These are phyloP conservation scores for Bradypus variegatus DNA, from an alignment of 2,797 vertebrate genomes.

Conservation along the genomic window DNA sequence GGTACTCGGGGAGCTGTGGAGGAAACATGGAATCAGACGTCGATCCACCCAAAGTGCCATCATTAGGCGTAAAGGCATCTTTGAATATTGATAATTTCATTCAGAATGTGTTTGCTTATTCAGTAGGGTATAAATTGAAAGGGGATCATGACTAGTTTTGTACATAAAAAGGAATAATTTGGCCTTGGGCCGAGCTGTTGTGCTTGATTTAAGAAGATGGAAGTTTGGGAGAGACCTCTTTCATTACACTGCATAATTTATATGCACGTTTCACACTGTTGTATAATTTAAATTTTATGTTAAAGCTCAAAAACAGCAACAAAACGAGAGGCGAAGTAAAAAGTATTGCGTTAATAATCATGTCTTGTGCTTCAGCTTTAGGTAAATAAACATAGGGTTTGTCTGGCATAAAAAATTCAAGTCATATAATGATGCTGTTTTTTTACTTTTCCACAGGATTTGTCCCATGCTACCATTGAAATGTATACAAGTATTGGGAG, in stretches of 20 bases:
- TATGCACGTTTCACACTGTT: background rate
- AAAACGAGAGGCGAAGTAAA: background rate
- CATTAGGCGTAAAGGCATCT: background rate
- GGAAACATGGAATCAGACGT: background rate
- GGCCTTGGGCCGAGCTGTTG: background rate
- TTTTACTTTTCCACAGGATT: constrained; percentile 77
- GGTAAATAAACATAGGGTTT: background rate
- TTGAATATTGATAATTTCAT: background rate
- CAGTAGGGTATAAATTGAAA: background rate
- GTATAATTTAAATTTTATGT: background rate
- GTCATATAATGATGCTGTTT: background rate
- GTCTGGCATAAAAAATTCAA: background rate
- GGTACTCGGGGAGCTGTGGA: background rate
- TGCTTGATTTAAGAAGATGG: background rate
- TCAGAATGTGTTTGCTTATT: background rate
- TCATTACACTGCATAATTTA: background rate
- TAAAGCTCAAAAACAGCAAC: background rate
- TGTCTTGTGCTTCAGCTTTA: background rate
- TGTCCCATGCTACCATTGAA: constrained; percentile 93
- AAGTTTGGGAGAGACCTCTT: background rate
- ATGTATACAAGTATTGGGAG: constrained; percentile 94
- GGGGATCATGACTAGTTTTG: background rate
- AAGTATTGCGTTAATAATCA: background rate
- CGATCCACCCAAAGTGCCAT: background rate
- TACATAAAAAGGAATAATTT: background rate